Evolutionary conservation across 2,888 invertebrate species (phyloP), one percentile per base, ranked within the genome.

Genomic region (Drosophila ezoana): DNA sequence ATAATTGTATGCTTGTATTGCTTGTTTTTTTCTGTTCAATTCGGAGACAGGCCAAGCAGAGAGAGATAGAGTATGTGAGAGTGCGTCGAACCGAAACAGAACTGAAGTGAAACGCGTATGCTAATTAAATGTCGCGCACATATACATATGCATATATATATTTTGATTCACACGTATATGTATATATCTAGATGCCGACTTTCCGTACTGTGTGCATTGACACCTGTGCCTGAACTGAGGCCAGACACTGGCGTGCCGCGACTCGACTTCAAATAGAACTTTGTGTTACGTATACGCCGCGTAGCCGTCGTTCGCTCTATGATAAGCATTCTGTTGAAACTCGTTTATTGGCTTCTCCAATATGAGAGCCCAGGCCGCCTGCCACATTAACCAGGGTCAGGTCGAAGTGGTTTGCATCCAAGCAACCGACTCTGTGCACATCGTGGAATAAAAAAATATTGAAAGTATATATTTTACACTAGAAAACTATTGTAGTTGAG

Each of bases 151-250:
- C 44, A 23, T 41, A 11, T 53, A 23, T 47, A 3, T 56, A n/a
- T 32, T 28, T 40, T 6, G 14, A 33, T 58, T 49, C 51, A 32
- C 33, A 4, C 56, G 32, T 18, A 33, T 38, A 14, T 14, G 14
- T 20, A 51, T 47, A 43, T 33, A 14, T 28, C 37, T 23, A 11
- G 51, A 37, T 47, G 59, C 32, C 56, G 56, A 38, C 43, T 37
- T 33, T 56, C 48, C 45, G 65, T 74, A 60, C 76, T 66, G 82
- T 79, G 43, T 87, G 76, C 82, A 69, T 68, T 81, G 87, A 87
- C 83, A 83, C 83, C 87, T 87, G 85, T 76, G 71, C 70, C 63
- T 62, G 64, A 79, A 83, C 83, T 85, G 81, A 81, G 67, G 48
- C 69, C 43, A 65, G 64, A 60, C 32, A 33, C 48, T 33, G 45